phyloP scores from a whole-genome alignment of 2,888 invertebrate genomes.

The Masnerella sp. region DNA sequence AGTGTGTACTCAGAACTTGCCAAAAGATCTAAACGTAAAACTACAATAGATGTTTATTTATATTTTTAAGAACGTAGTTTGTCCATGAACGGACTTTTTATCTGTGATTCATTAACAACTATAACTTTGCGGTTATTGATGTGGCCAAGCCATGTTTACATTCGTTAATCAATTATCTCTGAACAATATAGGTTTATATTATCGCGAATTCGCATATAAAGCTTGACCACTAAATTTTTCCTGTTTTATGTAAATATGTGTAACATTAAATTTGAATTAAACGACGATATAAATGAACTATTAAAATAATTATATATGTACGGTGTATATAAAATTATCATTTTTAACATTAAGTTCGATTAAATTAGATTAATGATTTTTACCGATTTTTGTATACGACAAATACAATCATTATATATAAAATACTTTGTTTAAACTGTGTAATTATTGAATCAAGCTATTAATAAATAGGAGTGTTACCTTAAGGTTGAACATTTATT shows the following conservation, averaged over 20 bases:
- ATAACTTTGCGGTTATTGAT: background rate
- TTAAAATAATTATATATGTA: conserved; percentile 21
- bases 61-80: too few relatives aligned
- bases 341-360: conserved; percentile 37
- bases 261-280: conserved; percentile 17
- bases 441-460: conserved; percentile 15
- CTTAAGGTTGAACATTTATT: background rate
- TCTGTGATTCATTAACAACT: conserved; percentile 36
- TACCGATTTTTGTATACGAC: conserved; percentile 44
- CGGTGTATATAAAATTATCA: conserved; percentile 26
- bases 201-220: conserved; percentile 3
- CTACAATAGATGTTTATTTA: too few relatives aligned
- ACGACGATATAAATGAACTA: conserved; percentile 12
- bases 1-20: too few relatives aligned
- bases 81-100: conserved; percentile 15
- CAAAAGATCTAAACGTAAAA: too few relatives aligned
- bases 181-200: conserved; percentile 22
- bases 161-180: conserved; percentile 14
- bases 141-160: background rate
- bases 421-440: conserved; percentile 17
- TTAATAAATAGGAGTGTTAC: conserved; percentile 43
- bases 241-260: conserved; percentile 44
- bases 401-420: conserved; percentile 23
- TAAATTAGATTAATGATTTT: conserved; percentile 50
- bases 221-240: conserved; percentile 8